Evolutionary conservation across 2,888 invertebrate species (phyloP), one percentile per base, ranked within the genome.

Genomic region (Andrena camellia): DNA sequence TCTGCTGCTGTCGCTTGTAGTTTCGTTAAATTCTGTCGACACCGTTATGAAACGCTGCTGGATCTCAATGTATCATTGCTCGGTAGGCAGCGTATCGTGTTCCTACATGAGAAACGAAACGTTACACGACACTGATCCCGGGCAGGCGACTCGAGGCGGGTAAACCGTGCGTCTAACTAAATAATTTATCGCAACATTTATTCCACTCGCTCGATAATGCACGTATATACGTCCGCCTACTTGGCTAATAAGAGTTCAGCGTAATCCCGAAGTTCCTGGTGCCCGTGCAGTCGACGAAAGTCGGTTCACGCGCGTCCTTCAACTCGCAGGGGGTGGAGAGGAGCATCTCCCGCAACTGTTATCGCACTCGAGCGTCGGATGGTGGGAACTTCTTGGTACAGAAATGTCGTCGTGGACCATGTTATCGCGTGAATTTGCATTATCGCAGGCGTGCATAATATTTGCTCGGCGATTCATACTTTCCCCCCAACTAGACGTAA

Each of bases 341-440:
- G 8, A 33, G 48, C 52, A n/a, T 6, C 57, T 31, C 2, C 29
- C 2, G 29, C 52, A 17, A n/a, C 26, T 73, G 23, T 77, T 83
- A 82, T 83, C 83, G 59, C 26, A 26, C 17, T 29, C 35, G 29
- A 57, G 23, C 52, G 67, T 75, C 60, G 52, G 63, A 70, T 50
- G 54, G 48, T 33, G 57, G 42, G 7, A 72, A 62, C 70, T 64
- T 70, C 60, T 50, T 29, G 26, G 70, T 48, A 42, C 76, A 23
- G 73, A 50, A 60, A 76, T 54, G 73, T 57, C 64, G 17, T 6
- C 48, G 33, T 26, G 78, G 50, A 20, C 35, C 67, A 17, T 7
- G 67, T 78, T 87, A 85, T 87, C 85, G 31, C 35, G 52, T 35
- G 54, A 73, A 77, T 87, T 84, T 75, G 74, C 77, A 64, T 81